Evolutionary conservation across 2,113 vertebrate genomes (phyloP), one percentile per base, ranked within the genome.

Genomic region (Nothoprocta pentlandii): DNA sequence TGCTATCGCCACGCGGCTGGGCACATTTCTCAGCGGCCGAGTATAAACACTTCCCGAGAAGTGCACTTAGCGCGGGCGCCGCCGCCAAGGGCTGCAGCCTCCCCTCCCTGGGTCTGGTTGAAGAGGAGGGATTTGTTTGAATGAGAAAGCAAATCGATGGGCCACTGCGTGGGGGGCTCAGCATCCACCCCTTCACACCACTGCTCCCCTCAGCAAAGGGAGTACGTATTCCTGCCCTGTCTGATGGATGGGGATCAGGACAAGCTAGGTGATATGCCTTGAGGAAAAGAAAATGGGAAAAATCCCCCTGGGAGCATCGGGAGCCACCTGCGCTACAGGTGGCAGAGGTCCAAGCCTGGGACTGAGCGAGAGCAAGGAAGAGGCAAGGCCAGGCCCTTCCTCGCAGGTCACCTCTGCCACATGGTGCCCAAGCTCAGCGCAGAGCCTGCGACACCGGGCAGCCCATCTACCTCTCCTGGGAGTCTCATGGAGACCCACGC

Each of bases 21-120:
- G 47, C 2, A 3, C 54, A 80, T 84, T 94, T 88, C 81, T 92
- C 87, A 89, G 84, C 12, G 3, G 51, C 14, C 3, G 67, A 94
- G 62, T 85, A 90, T 96, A 95, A 96, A 97, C 92, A 96, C 92
- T 93, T 93, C 85, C 71, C 58, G 59, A 15, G 71, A 88, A 92
- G 78, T 78, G 90, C 82, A 85, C 92, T 96, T 92, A 92, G 79
- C 12, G 61, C 54, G 42, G 80, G 77, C 32, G 70, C 62, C 76
- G 90, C 84, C 95, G 94, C 88, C 94, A 97, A 92, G 79, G 54
- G 39, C 63, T 82, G 42, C 36, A 94, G 88, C 76, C 90, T 96
- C 88, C 81, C 71, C 64, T 86, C 44, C 62, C 96, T 84, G 30
- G 1, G 77, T 93, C 73, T 44, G 88, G 70, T 83, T 83, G 70